Evolutionary conservation across 2,888 invertebrate species (phyloP).

Genomic region (Sinhomidia bicolor): DNA sequence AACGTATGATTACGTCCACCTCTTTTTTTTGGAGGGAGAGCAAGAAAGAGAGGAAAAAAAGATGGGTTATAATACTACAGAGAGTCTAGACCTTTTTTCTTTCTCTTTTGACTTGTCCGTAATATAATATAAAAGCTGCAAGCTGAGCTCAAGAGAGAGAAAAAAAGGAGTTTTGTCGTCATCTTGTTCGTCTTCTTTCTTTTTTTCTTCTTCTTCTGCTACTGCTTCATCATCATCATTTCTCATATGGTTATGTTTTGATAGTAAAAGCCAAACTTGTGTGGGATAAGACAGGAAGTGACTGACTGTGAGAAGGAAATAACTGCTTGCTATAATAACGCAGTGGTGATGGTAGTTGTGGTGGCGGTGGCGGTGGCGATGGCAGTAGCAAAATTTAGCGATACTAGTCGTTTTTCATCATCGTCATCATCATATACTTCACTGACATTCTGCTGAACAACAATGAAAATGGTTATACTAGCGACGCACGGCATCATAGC

Average conservation of each 20-base stretch:
- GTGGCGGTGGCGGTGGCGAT: too few relatives aligned
- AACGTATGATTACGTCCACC: neutral
- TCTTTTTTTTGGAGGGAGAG: neutral
- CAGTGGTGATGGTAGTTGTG: neutral
- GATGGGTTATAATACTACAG: neutral
- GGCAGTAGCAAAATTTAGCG: neutral
- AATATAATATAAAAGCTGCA: neutral
- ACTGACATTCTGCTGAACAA: too few relatives aligned
- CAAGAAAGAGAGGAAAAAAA: neutral
- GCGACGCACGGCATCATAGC: neutral
- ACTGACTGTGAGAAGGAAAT: constrained; percentile 60
- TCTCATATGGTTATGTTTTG: constrained; percentile 22
- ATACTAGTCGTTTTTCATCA: constrained; percentile 15
- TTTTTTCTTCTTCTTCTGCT: too few relatives aligned
- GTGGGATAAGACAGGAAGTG: constrained; percentile 62
- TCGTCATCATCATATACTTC: neutral
- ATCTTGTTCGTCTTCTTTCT: too few relatives aligned
- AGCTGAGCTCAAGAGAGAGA: constrained; percentile 17
- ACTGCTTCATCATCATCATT: neutral
- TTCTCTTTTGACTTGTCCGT: constrained; percentile 10
- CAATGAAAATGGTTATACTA: constrained; percentile 12
- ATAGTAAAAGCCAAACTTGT: constrained; percentile 45
- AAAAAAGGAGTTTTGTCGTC: constrained; percentile 17
- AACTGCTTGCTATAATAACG: constrained; percentile 54
- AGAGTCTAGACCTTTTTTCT: constrained; percentile 17